Evolutionary conservation across 2,888 invertebrate genomes (phyloP).

Genomic region (Ichneumoninae sp.): DNA sequence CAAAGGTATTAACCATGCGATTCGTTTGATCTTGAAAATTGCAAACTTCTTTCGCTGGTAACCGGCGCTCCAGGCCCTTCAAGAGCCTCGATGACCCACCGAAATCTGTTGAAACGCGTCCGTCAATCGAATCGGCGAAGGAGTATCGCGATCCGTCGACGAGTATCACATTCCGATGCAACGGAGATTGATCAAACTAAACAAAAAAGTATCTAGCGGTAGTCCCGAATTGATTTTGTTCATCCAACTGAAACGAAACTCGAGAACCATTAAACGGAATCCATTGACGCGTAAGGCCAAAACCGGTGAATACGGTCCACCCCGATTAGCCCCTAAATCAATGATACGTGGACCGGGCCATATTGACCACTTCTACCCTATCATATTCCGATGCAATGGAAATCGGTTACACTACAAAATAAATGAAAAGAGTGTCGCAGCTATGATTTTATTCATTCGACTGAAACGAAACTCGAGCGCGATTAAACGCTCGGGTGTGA

Average conservation of each 20-base stretch:
- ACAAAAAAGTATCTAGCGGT: constrained; percentile 8
- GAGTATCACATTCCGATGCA: background rate
- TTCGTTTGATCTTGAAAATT: no score
- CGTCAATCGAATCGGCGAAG: background rate
- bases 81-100: background rate
- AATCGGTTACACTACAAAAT: background rate
- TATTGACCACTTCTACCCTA: no score
- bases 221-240: constrained; percentile 32
- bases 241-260: constrained; percentile 45
- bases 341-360: no score
- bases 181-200: background rate
- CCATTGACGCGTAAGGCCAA: background rate
- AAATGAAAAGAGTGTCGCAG: constrained; percentile 15
- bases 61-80: background rate
- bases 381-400: constrained; percentile 7
- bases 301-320: background rate
- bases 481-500: constrained; percentile 17
- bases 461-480: constrained; percentile 28
- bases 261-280: constrained; percentile 3
- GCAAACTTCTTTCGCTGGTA: no score
- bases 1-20: background rate
- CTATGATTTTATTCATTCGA: constrained; percentile 56
- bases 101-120: background rate
- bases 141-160: background rate
- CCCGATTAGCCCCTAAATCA: no score